Conservation (phyloP, 2,888 invertebrate genomes). For the Atrina japonica region DNA sequence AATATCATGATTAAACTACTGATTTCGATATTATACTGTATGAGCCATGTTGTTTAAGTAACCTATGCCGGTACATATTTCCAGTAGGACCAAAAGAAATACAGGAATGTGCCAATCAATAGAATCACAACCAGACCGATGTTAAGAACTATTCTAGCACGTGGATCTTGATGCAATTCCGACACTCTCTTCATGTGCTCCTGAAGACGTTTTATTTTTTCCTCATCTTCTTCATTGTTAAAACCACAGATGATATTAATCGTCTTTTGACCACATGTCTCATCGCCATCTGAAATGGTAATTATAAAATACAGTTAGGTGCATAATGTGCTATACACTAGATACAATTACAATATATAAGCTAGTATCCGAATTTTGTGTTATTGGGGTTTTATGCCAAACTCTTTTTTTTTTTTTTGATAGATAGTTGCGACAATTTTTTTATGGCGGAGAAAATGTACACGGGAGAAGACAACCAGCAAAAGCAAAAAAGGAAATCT, state of each 20-base stretch:
- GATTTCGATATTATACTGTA: too few species aligned
- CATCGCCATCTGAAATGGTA: background rate
- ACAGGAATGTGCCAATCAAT: slow-evolving; percentile 49
- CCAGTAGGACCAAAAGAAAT: slow-evolving; percentile 61
- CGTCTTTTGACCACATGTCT: background rate
- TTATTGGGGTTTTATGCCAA: too few species aligned
- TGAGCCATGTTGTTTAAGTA: too few species aligned
- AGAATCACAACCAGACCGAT: slow-evolving; percentile 55
- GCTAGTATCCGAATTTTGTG: too few species aligned
- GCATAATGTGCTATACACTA: too few species aligned
- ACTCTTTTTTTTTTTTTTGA: too few species aligned
- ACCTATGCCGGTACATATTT: slow-evolving; percentile 45
- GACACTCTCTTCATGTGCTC: slow-evolving; percentile 56
- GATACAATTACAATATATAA: too few species aligned
- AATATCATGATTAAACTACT: too few species aligned
- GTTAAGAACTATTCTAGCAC: slow-evolving; percentile 46
- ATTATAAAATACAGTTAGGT: background rate
- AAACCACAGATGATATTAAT: slow-evolving; percentile 8
- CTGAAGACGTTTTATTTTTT: slow-evolving; percentile 44
- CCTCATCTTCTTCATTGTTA: slow-evolving; percentile 44
- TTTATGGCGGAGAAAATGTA: too few species aligned
- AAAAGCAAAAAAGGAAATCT: too few species aligned
- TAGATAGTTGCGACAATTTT: too few species aligned
- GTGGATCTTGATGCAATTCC: slow-evolving; percentile 48
- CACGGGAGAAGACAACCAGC: too few species aligned